Evolutionary conservation across 2,888 invertebrate genomes (phyloP), one percentile per base, ranked within the genome.

Genomic region (Lomographa bimaculata): DNA sequence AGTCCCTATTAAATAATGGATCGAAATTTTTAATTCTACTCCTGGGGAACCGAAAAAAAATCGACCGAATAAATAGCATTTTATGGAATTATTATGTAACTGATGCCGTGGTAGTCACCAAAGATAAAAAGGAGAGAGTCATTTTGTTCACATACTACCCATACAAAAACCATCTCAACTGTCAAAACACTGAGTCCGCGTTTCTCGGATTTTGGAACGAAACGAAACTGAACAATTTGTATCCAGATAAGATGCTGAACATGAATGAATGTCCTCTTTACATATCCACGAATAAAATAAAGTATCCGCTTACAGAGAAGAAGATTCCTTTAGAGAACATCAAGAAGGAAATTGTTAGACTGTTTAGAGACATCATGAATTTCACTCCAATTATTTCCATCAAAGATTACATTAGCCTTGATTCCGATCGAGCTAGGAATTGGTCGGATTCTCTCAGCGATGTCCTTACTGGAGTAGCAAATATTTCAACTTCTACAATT

Each of bases 371-470:
- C 7, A 62, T 66, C 3, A 71, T 83, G 67, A 79, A 84, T 52
- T 83, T 82, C 37, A 81, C 78, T 5, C 67, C 78, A 0, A 72
- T 79, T 19, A 56, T 74, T 11, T 60, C 71, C 1, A 65, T 57
- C 0, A 72, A 71, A 46, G 78, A 80, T 45, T 79, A 77, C 38
- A 64, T 78, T 2, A 79, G 71, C 27, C 74, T 82, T 4, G 79
- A 81, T 50, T 78, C 79, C 0, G 67, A 75, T 43, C 59, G 70
- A 3, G 70, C 75, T 1, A 72, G 68, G 20, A 80, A 79, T 40
- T 82, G 79, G 79, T 77, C 79, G 0, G 72, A 75, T 44, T 79
- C 80, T 2, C 51, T 84, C 1, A 75, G 74, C 11, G 83, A 82
- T 26, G 70, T 83, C 2, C 64, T 82, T 9, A 51, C 57, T 1